Evolutionary conservation across 2,888 invertebrate genomes (phyloP).

Genomic region (Anticlea derivata): DNA sequence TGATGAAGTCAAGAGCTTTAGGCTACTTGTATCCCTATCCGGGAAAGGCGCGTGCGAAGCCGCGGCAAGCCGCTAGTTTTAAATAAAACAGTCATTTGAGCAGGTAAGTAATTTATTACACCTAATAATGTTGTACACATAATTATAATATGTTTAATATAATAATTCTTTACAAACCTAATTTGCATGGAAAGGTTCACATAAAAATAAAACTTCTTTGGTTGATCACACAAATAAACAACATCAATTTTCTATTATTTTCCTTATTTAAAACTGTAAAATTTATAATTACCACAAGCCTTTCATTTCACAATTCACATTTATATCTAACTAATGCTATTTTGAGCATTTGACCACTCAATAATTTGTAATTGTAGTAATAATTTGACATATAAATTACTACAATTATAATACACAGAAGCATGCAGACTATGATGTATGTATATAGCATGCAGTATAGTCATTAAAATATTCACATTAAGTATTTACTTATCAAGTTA

Average conservation of each 20-base stretch:
- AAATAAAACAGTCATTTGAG: slow-evolving; percentile 55
- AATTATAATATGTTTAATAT: slow-evolving; percentile 59
- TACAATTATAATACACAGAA: slow-evolving; percentile 49
- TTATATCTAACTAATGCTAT: slow-evolving; percentile 48
- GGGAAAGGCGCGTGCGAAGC: no score
- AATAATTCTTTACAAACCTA: slow-evolving; percentile 61
- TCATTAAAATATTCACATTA: slow-evolving; percentile 42
- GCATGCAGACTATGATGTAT: slow-evolving; percentile 46
- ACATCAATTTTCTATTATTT: slow-evolving; percentile 68
- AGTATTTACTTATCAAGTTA: slow-evolving; percentile 38
- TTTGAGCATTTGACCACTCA: slow-evolving; percentile 62
- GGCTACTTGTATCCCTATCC: no score
- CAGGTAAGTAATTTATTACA: slow-evolving; percentile 80
- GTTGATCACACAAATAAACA: slow-evolving; percentile 75
- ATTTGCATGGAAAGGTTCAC: slow-evolving; percentile 65
- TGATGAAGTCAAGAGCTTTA: no score
- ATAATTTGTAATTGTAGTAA: slow-evolving; percentile 44
- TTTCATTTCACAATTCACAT: slow-evolving; percentile 63
- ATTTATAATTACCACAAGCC: slow-evolving; percentile 68
- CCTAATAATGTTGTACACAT: slow-evolving; percentile 69
- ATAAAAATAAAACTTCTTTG: slow-evolving; percentile 81
- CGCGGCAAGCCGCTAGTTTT: no score
- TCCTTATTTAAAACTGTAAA: slow-evolving; percentile 39
- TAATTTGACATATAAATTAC: slow-evolving; percentile 53
- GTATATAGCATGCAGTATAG: slow-evolving; percentile 39